phyloP scores from a whole-genome alignment of 64 coral and sea anemone species.

The Trachythela sp. region DNA sequence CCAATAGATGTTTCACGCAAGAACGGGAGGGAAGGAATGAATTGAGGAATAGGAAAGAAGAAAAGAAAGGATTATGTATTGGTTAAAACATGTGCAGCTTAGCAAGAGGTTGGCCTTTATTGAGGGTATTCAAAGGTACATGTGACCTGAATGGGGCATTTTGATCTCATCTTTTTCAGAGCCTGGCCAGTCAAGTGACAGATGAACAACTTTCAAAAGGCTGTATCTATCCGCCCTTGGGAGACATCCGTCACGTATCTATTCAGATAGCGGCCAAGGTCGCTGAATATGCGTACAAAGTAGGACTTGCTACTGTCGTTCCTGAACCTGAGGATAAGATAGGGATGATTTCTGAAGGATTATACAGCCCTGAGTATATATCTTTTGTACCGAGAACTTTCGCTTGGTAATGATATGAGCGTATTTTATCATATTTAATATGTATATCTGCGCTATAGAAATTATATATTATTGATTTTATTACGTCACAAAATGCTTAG shows the following conservation, averaged over 20 bases:
- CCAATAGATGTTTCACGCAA: too few species aligned
- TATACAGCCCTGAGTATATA: conserved; percentile 75
- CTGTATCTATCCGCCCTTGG: conserved; percentile 73
- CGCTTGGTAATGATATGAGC: conserved; percentile 22
- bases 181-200: conserved; percentile 67
- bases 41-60: too few species aligned
- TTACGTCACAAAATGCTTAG: too few species aligned
- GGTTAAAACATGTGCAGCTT: too few species aligned
- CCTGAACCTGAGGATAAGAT: conserved; percentile 86
- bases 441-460: too few species aligned
- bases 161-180: conserved; percentile 29
- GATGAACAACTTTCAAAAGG: conserved; percentile 68
- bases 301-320: conserved; percentile 59
- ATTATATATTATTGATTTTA: too few species aligned
- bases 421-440: not conserved
- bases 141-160: too few species aligned
- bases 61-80: too few species aligned
- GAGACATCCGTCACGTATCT: conserved; percentile 71
- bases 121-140: too few species aligned
- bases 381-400: conserved; percentile 83
- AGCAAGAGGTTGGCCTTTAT: too few species aligned
- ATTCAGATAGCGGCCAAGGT: conserved; percentile 58
- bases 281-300: conserved; percentile 57
- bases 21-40: too few species aligned
- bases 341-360: conserved; percentile 49